Conservation (phyloP, 1,140 invertebrate genomes). For the Caenorhabditis tropicalis region DNA sequence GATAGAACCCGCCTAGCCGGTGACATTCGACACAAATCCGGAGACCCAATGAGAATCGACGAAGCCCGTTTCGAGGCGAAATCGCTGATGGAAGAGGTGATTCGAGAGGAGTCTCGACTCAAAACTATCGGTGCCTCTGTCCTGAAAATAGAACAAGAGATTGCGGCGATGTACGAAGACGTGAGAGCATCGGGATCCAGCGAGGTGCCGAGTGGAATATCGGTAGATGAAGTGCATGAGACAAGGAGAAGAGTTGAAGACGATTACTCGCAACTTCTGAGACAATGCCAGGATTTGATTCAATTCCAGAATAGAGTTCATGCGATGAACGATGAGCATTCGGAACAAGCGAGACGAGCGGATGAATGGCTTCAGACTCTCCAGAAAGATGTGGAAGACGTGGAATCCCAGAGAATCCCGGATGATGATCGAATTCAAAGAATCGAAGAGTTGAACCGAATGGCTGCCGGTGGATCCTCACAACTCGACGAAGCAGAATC, state of each 20-base stretch:
- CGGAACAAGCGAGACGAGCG: not conserved
- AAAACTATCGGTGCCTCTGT: constrained; percentile 47
- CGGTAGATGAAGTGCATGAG: constrained; percentile 9
- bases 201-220: constrained; percentile 19
- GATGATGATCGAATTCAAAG: constrained; percentile 34
- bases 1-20: constrained; percentile 50
- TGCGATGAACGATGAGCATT: constrained; percentile 24
- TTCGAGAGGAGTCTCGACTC: constrained; percentile 25
- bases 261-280: constrained; percentile 20
- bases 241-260: not conserved
- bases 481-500: constrained; percentile 29
- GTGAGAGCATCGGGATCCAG: constrained; percentile 24
- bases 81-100: constrained; percentile 47
- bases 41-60: constrained; percentile 21
- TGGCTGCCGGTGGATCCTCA: constrained; percentile 32
- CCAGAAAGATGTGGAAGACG: constrained; percentile 1
- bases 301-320: constrained; percentile 46
- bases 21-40: constrained; percentile 39
- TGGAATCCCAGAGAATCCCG: not conserved
- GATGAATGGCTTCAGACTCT: constrained; percentile 32
- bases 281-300: constrained; percentile 46
- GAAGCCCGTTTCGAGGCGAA: constrained; percentile 34
- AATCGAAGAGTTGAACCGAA: constrained; percentile 31
- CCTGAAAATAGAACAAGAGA: constrained; percentile 46
- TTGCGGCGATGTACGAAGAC: constrained; percentile 45